Percentiles rank a stretch among this genome's conserved stretches.
phyloP scores from a whole-genome alignment of 2,797 vertebrate species.

The Picus viridis region DNA sequence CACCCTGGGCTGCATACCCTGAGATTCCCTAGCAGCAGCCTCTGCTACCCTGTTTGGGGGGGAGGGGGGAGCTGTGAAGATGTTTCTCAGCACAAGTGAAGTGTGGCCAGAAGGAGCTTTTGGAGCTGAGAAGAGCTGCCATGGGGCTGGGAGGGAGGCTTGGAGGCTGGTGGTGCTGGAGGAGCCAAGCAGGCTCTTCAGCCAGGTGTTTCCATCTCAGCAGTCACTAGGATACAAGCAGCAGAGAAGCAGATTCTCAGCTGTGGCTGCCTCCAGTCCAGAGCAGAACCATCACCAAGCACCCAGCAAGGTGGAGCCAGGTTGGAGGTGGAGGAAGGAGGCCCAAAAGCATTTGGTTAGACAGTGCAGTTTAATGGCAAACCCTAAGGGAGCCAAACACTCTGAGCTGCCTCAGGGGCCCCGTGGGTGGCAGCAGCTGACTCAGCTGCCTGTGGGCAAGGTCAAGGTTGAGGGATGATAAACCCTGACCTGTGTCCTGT shows the following conservation, averaged over 20 bases:
- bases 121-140: not conserved
- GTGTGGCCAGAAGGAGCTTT: not conserved
- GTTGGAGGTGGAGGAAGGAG: not conserved
- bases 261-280: not conserved
- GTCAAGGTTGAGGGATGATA: not conserved
- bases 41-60: too few relatives aligned
- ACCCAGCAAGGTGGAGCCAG: too few relatives aligned
- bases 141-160: not conserved
- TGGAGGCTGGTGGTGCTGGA: rapidly evolving
- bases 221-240: not conserved
- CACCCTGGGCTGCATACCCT: not conserved
- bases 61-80: not conserved
- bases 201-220: too few relatives aligned
- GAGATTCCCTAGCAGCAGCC: not conserved
- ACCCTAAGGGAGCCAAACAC: not conserved
- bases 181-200: not conserved
- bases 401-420: not conserved
- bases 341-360: not conserved
- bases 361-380: rapidly evolving
- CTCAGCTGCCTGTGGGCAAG: rapidly evolving
- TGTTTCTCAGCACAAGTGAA: not conserved
- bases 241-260: not conserved
- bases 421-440: too few relatives aligned
- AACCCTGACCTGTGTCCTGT: not conserved
- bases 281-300: not conserved